phyloP scores from a whole-genome alignment of 2,888 invertebrate genomes.

The Drosophila mimica region DNA sequence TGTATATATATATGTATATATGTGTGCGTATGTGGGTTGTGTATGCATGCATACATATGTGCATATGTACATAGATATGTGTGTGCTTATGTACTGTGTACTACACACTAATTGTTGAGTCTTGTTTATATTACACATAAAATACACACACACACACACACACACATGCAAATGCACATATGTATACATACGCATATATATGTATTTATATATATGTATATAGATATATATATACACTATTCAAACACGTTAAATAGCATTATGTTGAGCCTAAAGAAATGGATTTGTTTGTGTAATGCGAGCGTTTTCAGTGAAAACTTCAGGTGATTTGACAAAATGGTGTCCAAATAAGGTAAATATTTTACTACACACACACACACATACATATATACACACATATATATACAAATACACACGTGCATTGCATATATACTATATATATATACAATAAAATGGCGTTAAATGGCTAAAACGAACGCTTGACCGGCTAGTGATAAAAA shows the following conservation, averaged over 20 bases:
- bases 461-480: slow-evolving; percentile 48
- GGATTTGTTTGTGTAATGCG: slow-evolving; percentile 60
- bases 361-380: slow-evolving; percentile 53
- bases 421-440: slow-evolving; percentile 15
- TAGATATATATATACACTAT: slow-evolving; percentile 10
- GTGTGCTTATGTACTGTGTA: slow-evolving; percentile 21
- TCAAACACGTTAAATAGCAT: slow-evolving; percentile 36
- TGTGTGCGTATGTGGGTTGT: neutral
- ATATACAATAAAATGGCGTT: slow-evolving; percentile 31
- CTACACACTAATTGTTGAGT: slow-evolving; percentile 71
- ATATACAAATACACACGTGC: slow-evolving; percentile 7
- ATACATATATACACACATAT: slow-evolving; percentile 26
- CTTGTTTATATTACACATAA: slow-evolving; percentile 65
- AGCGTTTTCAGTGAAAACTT: slow-evolving; percentile 79
- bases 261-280: slow-evolving; percentile 60
- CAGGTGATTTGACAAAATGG: slow-evolving; percentile 60
- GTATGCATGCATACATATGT: slow-evolving; percentile 10
- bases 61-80: slow-evolving; percentile 27
- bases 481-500: slow-evolving; percentile 70
- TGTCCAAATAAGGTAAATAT: slow-evolving; percentile 74
- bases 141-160: slow-evolving; percentile 38
- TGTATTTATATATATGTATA: slow-evolving; percentile 17
- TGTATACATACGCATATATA: slow-evolving; percentile 11
- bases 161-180: slow-evolving; percentile 12
- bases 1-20: neutral